phyloP scores from a whole-genome alignment of 2,797 vertebrate genomes.

The Acipenser transmontanus region DNA sequence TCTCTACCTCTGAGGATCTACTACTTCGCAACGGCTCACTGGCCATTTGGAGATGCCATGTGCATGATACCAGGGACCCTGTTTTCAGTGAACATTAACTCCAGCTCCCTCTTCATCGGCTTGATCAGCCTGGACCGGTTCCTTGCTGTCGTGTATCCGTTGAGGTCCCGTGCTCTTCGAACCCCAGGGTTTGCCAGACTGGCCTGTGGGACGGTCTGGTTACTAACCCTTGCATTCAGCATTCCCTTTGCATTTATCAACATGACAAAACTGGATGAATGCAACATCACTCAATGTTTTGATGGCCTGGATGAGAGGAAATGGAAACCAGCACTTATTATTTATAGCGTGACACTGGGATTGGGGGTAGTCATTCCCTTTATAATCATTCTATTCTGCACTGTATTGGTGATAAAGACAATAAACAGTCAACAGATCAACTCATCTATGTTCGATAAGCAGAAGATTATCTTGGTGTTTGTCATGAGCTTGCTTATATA shows the following conservation, averaged over 20 bases:
- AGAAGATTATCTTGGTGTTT: conserved; percentile 48
- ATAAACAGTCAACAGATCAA: conserved; percentile 25
- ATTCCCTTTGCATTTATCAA: not conserved
- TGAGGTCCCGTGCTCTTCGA: conserved; percentile 40
- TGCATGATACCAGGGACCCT: conserved; percentile 37
- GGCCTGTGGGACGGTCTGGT: conserved; percentile 32
- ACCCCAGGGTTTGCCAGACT: conserved; percentile 29
- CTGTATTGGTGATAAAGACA: conserved; percentile 36
- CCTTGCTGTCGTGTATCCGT: conserved; percentile 52
- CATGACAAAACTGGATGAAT: rapidly evolving
- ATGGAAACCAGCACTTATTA: not conserved
- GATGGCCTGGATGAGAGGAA: no score
- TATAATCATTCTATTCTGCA: conserved; percentile 28
- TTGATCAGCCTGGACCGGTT: conserved; percentile 52
- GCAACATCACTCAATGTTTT: no score
- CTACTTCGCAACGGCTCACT: conserved; percentile 31
- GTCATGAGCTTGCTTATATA: conserved; percentile 45
- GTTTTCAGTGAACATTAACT: conserved; percentile 48
- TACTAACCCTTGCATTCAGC: conserved; percentile 25
- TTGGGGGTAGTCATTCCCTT: conserved; percentile 4
- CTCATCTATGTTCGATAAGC: conserved; percentile 33
- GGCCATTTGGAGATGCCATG: conserved; percentile 7
- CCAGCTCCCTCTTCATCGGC: conserved; percentile 53
- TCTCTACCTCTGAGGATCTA: conserved; percentile 40
- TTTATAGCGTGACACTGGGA: not conserved